Percentiles rank a stretch among this genome's conserved stretches.
These are phyloP conservation scores for Ophiodon elongatus DNA, from an alignment of 2,113 vertebrate genomes.

Conservation along the genomic window DNA sequence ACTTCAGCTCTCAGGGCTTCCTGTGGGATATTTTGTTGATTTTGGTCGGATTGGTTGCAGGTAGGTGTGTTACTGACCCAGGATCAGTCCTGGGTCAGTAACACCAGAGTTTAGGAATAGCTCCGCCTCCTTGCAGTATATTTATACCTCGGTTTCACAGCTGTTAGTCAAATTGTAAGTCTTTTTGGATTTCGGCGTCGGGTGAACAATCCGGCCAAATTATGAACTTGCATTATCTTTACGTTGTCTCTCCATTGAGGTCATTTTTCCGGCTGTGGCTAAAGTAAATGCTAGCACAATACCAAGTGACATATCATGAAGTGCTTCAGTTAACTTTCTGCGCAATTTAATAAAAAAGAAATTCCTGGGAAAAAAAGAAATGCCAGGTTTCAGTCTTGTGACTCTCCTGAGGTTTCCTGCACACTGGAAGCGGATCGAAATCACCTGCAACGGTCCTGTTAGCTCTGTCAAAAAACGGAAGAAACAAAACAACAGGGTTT, in stretches of 20 bases:
- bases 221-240: slow-evolving; percentile 1
- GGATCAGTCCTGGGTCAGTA: slow-evolving; percentile 1
- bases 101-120: background rate
- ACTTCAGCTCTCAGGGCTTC: slow-evolving; percentile 31
- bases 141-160: background rate
- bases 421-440: slow-evolving; percentile 27
- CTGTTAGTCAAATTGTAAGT: background rate
- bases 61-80: slow-evolving; percentile 8
- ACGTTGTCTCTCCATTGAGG: slow-evolving; percentile 1
- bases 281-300: slow-evolving; percentile 6
- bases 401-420: slow-evolving; percentile 33
- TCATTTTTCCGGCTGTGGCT: background rate
- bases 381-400: background rate
- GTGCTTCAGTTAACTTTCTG: background rate
- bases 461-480: slow-evolving; percentile 2
- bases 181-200: background rate
- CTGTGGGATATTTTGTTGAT: slow-evolving; percentile 44
- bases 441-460: slow-evolving; percentile 41
- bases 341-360: no score
- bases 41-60: slow-evolving; percentile 14
- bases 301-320: background rate
- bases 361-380: background rate
- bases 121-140: background rate
- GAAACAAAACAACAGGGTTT: slow-evolving; percentile 47
- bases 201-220: background rate